Evolutionary conservation across 64 coral and sea anemone species (phyloP), one percentile per base, ranked within the genome.

Genomic region (Actinia equina): DNA sequence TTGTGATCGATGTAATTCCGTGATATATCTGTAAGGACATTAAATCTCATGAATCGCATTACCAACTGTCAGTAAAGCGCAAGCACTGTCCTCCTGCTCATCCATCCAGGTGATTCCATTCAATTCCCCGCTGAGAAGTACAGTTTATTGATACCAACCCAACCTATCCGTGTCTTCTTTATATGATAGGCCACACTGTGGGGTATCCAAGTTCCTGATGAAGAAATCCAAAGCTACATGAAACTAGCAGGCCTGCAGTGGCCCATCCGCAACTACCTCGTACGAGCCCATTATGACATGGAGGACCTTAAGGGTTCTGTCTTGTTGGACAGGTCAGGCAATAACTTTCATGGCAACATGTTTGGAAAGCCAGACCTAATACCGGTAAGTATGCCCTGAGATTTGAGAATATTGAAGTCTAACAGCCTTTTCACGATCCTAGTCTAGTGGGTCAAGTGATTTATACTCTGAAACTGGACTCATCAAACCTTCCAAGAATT

Each of bases 221-320:
- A 18, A 64, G 96, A 98, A 64, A 91, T 98, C 27, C 61, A 80
- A 4, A 83, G 85, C 30, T 98, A 98, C 76, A 92, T 94, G 92
- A 94, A 98, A 74, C 57, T 98, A 27, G 93, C 96, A 2, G 96
- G 96, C 58, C 86, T 98, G 65, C 85, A 93, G 13, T 94, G 96
- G 93, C 96, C 96, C 59, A 98, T 94, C n/a, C 89, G 94, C 59
- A 98, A 98, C 79, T 82, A 86, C 19, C 89, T 98, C 17, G 96
- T 98, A 0, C 89, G 87, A 43, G 93, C 93, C 44, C 96, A 98
- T 64, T 98, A 82, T 59, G 89, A 91, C 59, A 98, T 98, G 96
- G 96, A 98, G 53, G 77, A 84, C 2, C 83, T 64, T 16, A 83
- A 80, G 46, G 85, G 54, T 0, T 67, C 87, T 20, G 71, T 90